phyloP scores from a whole-genome alignment of 2,888 invertebrate species.

The Heteromurus nitidus region DNA sequence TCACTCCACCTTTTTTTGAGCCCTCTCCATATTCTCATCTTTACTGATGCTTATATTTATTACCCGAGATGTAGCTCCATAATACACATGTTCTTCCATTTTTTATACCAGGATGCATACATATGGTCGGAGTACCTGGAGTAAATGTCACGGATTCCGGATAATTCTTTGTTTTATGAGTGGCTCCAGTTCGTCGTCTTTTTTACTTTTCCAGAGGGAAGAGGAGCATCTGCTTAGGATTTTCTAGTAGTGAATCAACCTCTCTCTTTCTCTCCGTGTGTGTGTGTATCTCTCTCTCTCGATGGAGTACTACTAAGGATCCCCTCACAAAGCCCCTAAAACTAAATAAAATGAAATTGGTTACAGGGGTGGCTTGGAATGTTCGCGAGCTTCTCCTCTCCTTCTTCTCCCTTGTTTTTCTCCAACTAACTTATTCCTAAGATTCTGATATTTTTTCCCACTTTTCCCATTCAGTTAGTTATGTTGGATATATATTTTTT shows the following conservation, averaged over 20 bases:
- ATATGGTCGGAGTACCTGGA: constrained; percentile 36
- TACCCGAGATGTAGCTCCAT: constrained; percentile 1
- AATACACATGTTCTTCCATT: constrained; percentile 17
- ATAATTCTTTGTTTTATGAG: constrained; percentile 63
- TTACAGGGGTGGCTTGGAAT: constrained; percentile 32
- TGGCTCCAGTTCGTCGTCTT: constrained; percentile 57
- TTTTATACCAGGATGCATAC: neutral
- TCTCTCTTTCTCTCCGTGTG: neutral
- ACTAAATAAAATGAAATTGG: constrained; percentile 58
- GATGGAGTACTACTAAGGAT: constrained; percentile 10
- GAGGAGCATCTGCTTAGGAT: constrained; percentile 45
- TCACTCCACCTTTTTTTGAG: constrained; percentile 4
- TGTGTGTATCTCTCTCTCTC: constrained; percentile 27
- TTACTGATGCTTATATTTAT: neutral
- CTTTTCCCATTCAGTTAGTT: neutral
- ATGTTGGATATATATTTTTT: neutral
- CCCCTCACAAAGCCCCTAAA: constrained; percentile 9
- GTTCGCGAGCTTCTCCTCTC: neutral
- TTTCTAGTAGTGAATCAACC: constrained; percentile 51
- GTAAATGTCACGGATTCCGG: constrained; percentile 64
- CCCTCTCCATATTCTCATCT: constrained; percentile 3
- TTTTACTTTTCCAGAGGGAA: constrained; percentile 49
- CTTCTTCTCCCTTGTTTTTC: neutral
- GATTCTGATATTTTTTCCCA: constrained; percentile 12
- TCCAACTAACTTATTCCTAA: neutral